Base-by-base conservation (phyloP, 2,888 invertebrate species). In the Priocnemis perturbator region DNA sequence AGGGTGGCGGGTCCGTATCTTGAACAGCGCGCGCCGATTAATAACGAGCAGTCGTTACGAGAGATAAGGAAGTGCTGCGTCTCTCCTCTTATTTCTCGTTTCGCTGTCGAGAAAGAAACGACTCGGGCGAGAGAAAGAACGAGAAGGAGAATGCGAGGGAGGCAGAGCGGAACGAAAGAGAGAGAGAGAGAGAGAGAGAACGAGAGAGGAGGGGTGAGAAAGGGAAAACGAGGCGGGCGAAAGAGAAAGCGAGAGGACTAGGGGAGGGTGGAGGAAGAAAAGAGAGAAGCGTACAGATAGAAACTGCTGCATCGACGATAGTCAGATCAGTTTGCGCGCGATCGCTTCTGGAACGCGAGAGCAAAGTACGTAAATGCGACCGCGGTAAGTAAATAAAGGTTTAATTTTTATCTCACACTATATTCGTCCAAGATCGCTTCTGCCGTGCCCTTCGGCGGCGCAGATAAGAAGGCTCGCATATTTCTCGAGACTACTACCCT, bases 1-100 rank as follows among this genome's bases (percentile, higher is more conserved):
- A 44, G 57, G 58, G 52, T 26, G 59, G 67, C 17, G 52, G 56
- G 70, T 48, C 57, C 77, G 69, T 84, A 84, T 83, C 84, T 81
- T 73, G 75, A 81, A 74, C 69, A 71, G 74, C 67, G 77, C 74
- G 73, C 73, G 73, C 83, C 86, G 86, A 87, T 87, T 87, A 87
- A 87, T 87, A 87, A 87, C 85, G 85, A 85, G 84, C 82, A 84
- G 86, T 87, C 86, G 86, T 86, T 87, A 85, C 83, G 64, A 67
- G 64, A 83, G 87, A 87, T 86, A 87, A 87, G 84, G 75, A 81
- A 77, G 70, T 69, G 79, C 76, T 78, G 76, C 71, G 77, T 75
- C 73, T 76, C 68, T 67, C 72, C 77, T 71, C 74, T 73, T 76
- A 72, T 75, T 69, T 77, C 77, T 67, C 69, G 64, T 50, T 50